phyloP scores from a whole-genome alignment of 2,797 vertebrate species.

The Erpetoichthys calabaricus region DNA sequence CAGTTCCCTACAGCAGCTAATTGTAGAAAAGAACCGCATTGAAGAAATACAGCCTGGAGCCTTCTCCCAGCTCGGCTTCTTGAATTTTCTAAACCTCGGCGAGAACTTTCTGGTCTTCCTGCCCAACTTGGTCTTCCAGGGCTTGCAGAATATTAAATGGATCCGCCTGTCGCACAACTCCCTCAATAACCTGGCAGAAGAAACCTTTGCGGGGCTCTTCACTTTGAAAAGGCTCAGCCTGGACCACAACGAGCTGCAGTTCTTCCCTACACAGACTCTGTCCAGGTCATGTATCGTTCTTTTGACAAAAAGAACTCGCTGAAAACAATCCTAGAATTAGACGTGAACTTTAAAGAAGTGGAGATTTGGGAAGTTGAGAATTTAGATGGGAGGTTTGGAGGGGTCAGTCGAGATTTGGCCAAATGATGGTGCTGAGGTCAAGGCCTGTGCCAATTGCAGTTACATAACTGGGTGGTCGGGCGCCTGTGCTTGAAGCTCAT shows the following conservation, averaged over 20 bases:
- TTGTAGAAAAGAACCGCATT: slow-evolving; percentile 63
- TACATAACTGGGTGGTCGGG: too few relatives aligned
- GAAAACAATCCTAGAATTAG: too few relatives aligned
- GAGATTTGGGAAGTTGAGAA: too few relatives aligned
- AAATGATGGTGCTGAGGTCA: too few relatives aligned
- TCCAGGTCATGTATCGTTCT: slow-evolving; percentile 38
- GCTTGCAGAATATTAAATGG: slow-evolving; percentile 71
- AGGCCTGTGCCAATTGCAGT: too few relatives aligned
- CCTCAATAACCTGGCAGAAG: slow-evolving; percentile 69
- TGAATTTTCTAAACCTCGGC: slow-evolving; percentile 68
- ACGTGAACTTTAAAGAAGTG: too few relatives aligned
- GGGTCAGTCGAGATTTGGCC: too few relatives aligned
- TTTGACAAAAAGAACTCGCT: too few relatives aligned
- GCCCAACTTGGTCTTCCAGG: slow-evolving; percentile 86
- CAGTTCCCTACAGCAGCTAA: slow-evolving; percentile 66
- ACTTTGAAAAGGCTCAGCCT: slow-evolving; percentile 69
- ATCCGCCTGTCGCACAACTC: slow-evolving; percentile 75
- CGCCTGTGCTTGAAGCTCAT: too few relatives aligned
- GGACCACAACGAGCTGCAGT: slow-evolving; percentile 84
- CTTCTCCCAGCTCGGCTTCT: slow-evolving; percentile 69
- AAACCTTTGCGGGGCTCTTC: slow-evolving; percentile 71
- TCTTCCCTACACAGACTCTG: slow-evolving; percentile 69
- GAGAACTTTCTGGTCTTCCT: slow-evolving; percentile 79
- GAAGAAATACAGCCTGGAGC: slow-evolving; percentile 81
- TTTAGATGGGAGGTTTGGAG: too few relatives aligned